Evolutionary conservation across 2,888 invertebrate genomes (phyloP).

Genomic region (Sphaerophoria taeniata): DNA sequence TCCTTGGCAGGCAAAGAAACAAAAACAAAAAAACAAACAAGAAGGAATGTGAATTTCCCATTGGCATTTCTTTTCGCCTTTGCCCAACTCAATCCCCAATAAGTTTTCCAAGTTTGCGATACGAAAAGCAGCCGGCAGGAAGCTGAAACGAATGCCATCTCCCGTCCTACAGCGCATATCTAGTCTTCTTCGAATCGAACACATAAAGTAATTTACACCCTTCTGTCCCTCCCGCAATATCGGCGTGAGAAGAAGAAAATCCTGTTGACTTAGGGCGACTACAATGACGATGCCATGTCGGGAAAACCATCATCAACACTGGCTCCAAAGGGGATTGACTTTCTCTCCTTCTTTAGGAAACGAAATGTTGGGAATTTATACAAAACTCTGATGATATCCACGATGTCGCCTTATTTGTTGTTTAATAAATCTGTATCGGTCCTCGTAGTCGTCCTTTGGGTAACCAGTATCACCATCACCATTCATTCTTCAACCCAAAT

Average conservation of each 20-base stretch:
- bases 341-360: conserved; percentile 37
- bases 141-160: conserved; percentile 61
- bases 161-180: conserved; percentile 69
- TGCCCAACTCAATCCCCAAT: conserved; percentile 67
- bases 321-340: conserved; percentile 26
- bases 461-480: not conserved
- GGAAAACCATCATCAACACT: conserved; percentile 4
- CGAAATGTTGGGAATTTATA: conserved; percentile 28
- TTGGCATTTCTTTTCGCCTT: conserved; percentile 72
- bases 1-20: conserved; percentile 13
- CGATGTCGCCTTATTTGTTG: conserved; percentile 62
- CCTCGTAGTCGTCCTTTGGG: conserved; percentile 29
- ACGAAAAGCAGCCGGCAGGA: conserved; percentile 41
- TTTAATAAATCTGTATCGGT: conserved; percentile 17
- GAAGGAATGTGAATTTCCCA: conserved; percentile 70
- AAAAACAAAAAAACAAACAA: conserved; percentile 47
- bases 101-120: conserved; percentile 63
- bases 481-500: not conserved
- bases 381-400: conserved; percentile 40
- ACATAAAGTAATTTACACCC: conserved; percentile 69
- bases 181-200: conserved; percentile 66
- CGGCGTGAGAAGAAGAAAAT: conserved; percentile 55
- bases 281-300: conserved; percentile 29
- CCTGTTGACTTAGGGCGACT: conserved; percentile 62
- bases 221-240: conserved; percentile 4